Conservation (phyloP, 1,140 invertebrate genomes). For the Aporrectodea caliginosa region DNA sequence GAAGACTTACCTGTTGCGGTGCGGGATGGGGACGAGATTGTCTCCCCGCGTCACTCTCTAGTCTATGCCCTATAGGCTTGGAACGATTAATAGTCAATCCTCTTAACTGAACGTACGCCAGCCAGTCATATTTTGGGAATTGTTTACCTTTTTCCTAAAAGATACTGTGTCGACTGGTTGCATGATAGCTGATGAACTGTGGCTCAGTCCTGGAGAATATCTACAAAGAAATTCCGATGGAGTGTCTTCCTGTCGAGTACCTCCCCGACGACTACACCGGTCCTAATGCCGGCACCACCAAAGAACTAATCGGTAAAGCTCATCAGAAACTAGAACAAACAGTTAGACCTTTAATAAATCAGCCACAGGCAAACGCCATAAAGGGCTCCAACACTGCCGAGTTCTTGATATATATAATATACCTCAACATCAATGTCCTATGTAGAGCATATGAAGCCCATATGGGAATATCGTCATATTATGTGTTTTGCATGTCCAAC, state of each 20-base stretch:
- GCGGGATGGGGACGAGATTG: no score
- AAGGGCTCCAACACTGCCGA: neutral
- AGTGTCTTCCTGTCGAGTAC: constrained; percentile 37
- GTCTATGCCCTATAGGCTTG: no score
- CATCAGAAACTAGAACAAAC: neutral
- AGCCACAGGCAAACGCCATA: neutral
- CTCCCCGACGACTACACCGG: constrained; percentile 37
- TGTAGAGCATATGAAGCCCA: neutral
- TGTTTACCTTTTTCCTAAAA: no score
- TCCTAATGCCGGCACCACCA: constrained; percentile 27
- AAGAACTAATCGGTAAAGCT: constrained; percentile 35
- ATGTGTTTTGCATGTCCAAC: no score
- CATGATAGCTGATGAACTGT: constrained; percentile 38
- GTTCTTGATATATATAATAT: neutral
- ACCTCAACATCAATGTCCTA: neutral
- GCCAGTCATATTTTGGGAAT: no score
- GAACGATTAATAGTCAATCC: no score
- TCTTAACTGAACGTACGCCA: no score
- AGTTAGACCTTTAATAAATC: neutral
- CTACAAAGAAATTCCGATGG: constrained; percentile 35
- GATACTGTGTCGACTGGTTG: no score
- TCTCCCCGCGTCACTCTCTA: no score
- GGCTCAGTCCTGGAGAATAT: constrained; percentile 35
- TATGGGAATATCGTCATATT: neutral
- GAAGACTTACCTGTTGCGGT: no score